Base-by-base conservation (phyloP, 2,888 invertebrate genomes). In the Drosophila mettleri region DNA sequence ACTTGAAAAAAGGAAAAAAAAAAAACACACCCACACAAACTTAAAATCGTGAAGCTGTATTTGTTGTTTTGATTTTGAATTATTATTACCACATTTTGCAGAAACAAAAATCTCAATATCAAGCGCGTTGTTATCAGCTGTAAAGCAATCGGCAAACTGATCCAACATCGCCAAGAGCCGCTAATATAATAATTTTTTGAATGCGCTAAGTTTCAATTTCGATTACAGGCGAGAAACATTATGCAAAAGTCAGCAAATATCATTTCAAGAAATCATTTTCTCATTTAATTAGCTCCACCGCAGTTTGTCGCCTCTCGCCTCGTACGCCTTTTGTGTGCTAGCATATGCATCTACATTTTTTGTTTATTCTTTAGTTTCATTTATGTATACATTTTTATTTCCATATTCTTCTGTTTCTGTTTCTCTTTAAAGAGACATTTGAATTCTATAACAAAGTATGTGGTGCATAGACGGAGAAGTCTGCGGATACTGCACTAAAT, bases 111-210 rank as follows among this genome's bases (percentile, higher is more conserved):
- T 9, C 6, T 10, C 62, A 38, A 34, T 24, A 16, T 14, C 20
- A 1, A 12, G 16, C 12, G 10, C 45, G 70, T 66, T 72, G 45
- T 69, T 58, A 6, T 61, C 48, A 29, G 45, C 51, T 52, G 18
- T 4, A 77, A 41, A 41, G 54, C 64, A 36, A 24, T 59, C 46
- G n/a, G 18, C 52, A 54, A 65, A 80, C 86, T 80, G 69, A 64
- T 54, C 36, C 43, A 39, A 22, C 49, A 41, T 38, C 22, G n/a
- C n/a, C 41, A 46, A 43, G 14, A 12, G 22, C 43, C 45, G 27
- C 16, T 16, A 46, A 33, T n/a, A 48, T 29, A 22, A 3, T 22
- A 18, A 27, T 8, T 38, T 34, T n/a, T 10, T 39, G 9, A 27
- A 16, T 52, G 3, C 18, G 33, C 39, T 52, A 20, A 24, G 16